A percentile compares a stretch with the other conserved stretches of the same genome.
phyloP scores from a whole-genome alignment of 2,888 invertebrate genomes.

The Gerosis bhagava region DNA sequence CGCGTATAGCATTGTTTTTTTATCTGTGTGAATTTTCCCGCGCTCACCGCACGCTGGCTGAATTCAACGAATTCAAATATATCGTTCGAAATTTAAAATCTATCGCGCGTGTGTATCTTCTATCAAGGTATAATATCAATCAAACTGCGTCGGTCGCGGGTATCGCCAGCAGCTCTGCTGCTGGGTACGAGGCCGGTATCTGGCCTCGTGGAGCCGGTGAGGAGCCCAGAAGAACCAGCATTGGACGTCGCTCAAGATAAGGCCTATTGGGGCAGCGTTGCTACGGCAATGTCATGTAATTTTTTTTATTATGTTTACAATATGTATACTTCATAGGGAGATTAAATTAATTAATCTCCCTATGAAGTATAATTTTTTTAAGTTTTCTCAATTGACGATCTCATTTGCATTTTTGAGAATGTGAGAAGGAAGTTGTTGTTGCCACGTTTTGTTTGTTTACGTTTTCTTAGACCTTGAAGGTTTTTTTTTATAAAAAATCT shows the following conservation, averaged over 20 bases:
- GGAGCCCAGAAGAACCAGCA: conserved; percentile 74
- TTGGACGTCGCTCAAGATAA: conserved; percentile 78
- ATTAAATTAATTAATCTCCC: too few species aligned
- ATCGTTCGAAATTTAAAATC: conserved; percentile 9
- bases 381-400: too few species aligned
- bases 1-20: conserved; percentile 12
- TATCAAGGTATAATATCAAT: conserved; percentile 27
- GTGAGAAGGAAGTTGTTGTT: too few species aligned
- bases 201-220: conserved; percentile 71
- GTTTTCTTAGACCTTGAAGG: too few species aligned
- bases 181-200: conserved; percentile 81
- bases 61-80: conserved; percentile 18
- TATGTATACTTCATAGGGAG: neutral
- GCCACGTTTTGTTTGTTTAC: too few species aligned
- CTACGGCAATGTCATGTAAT: conserved; percentile 67
- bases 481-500: too few species aligned
- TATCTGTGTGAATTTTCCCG: conserved; percentile 23
- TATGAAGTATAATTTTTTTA: too few species aligned
- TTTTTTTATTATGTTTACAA: neutral
- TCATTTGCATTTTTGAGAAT: too few species aligned
- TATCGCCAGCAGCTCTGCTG: conserved; percentile 79
- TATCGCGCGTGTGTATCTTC: neutral
- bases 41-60: conserved; percentile 1
- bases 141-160: conserved; percentile 76
- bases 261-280: conserved; percentile 75